Percentiles rank a stretch among this genome's conserved stretches.
Conservation (phyloP, 2,113 vertebrate genomes). For the Ailurus styani region DNA sequence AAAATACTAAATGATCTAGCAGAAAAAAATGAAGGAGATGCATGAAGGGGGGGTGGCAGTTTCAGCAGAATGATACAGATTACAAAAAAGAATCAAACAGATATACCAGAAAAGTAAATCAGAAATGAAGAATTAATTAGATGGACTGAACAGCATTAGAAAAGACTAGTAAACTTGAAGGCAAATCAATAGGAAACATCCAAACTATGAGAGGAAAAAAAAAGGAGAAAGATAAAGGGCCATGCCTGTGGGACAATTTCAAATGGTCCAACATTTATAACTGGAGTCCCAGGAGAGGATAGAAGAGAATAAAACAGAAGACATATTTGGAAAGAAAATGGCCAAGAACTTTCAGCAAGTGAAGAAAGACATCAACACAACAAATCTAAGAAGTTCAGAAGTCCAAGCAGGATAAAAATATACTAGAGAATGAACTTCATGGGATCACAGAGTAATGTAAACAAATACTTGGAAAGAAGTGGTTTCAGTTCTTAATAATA, state of each 20-base stretch:
- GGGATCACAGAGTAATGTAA: neutral
- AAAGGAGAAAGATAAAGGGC: neutral
- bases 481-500: neutral
- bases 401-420: neutral
- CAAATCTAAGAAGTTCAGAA: neutral
- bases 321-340: constrained; percentile 5
- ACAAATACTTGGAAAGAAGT: neutral
- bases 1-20: neutral
- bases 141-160: neutral
- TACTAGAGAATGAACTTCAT: neutral
- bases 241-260: neutral
- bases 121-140: neutral
- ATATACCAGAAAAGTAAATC: neutral
- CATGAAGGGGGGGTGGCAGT: neutral
- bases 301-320: neutral
- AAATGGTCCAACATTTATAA: neutral
- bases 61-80: neutral
- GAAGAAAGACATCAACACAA: neutral
- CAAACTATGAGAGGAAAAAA: neutral
- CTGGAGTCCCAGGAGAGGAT: neutral
- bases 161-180: neutral
- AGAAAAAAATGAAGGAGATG: neutral
- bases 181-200: neutral
- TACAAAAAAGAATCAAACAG: neutral
- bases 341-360: neutral